Percentiles rank a stretch among this genome's conserved stretches.
Evolutionary conservation across 2,797 vertebrate genomes (phyloP).

Genomic region (Arnoldichthys spilopterus): DNA sequence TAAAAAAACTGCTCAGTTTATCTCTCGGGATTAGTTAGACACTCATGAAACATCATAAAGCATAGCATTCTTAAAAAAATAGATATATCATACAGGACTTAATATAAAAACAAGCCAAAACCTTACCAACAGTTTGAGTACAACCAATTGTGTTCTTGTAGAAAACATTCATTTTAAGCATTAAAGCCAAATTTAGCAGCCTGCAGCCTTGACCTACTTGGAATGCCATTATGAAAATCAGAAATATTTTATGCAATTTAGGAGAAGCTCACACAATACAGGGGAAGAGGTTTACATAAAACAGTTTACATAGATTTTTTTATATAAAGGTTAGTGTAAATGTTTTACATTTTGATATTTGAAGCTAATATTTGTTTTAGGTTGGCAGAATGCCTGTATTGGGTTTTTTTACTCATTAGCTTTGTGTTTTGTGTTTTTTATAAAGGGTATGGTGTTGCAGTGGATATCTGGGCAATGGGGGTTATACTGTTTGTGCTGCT

Average conservation of each 20-base stretch:
- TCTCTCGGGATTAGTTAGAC: neutral
- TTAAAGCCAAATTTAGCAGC: neutral
- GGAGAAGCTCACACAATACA: neutral
- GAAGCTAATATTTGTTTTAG: neutral
- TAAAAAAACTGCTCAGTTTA: neutral
- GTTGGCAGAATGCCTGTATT: neutral
- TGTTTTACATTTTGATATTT: neutral
- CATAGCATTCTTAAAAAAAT: too few relatives aligned
- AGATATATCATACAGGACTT: too few relatives aligned
- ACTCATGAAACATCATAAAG: neutral
- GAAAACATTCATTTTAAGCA: neutral
- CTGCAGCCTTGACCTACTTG: constrained; percentile 1
- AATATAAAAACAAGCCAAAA: too few relatives aligned
- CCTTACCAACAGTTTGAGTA: neutral
- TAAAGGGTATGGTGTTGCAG: constrained; percentile 92
- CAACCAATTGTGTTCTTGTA: neutral
- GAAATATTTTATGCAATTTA: neutral
- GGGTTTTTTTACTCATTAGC: neutral
- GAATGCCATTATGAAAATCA: constrained; percentile 3
- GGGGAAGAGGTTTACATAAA: neutral
- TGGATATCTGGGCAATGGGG: constrained; percentile 96
- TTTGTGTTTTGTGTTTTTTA: constrained; percentile 22
- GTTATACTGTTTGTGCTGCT: constrained; percentile 95
- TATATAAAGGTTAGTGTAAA: neutral
- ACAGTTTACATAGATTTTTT: neutral